Evolutionary conservation across 2,888 invertebrate genomes (phyloP).

Genomic region (Drosophila nigricruria): DNA sequence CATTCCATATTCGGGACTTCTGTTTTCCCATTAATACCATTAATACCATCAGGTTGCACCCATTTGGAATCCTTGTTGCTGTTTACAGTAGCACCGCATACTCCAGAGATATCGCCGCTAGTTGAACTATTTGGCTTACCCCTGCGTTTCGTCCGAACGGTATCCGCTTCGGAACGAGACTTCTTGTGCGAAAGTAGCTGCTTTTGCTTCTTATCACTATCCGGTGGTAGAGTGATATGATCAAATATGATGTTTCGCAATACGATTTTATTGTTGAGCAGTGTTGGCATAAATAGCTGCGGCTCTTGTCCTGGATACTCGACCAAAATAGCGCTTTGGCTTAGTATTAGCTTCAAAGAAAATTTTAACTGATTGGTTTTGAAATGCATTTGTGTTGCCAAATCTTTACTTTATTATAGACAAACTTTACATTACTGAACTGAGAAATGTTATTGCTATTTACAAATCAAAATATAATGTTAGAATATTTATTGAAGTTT

Average conservation of each 20-base stretch:
- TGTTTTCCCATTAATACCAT: background rate
- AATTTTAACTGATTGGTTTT: constrained; percentile 35
- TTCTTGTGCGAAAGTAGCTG: background rate
- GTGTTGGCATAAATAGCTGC: constrained; percentile 48
- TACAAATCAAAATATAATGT: background rate
- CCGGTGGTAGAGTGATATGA: background rate
- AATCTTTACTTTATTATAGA: constrained; percentile 13
- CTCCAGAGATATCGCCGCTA: background rate
- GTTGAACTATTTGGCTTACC: background rate
- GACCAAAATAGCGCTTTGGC: constrained; percentile 44
- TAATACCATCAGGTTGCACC: background rate
- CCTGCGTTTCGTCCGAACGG: background rate
- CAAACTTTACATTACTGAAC: constrained; percentile 29
- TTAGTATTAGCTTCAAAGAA: constrained; percentile 51
- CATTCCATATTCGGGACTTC: background rate
- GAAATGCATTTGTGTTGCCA: constrained; percentile 32
- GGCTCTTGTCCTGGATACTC: constrained; percentile 45
- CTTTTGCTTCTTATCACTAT: background rate
- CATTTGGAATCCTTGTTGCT: background rate
- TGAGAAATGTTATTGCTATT: constrained; percentile 4
- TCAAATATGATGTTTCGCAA: constrained; percentile 46
- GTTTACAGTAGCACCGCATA: background rate
- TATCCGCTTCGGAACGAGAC: background rate
- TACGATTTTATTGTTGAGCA: constrained; percentile 31
- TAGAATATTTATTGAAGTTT: constrained; percentile 30